Evolutionary conservation across 2,888 invertebrate species (phyloP), one percentile per base, ranked within the genome.

Genomic region (Lymantria dispar): DNA sequence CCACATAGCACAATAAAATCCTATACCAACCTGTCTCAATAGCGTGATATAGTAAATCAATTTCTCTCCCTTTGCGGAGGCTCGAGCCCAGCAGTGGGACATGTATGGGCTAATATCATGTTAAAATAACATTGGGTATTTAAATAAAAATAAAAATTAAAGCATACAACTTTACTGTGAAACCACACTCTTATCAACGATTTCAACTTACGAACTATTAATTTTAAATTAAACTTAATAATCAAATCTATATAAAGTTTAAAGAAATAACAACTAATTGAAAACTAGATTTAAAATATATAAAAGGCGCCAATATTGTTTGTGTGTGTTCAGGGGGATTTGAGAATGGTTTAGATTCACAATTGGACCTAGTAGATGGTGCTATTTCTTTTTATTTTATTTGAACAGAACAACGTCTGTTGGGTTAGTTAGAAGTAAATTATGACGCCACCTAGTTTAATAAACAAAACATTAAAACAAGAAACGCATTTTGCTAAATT

Each of bases 131-230:
- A 22, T 22, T 22, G 22, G 22, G 22, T 22, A 5, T 3, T 2
- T 3, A 3, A 22, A 48, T 8, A 33, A 40, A 15, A 43, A 45
- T 11, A 45, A 8, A 30, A 29, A 12, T 11, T 11, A 11, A 47
- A 52, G 42, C 41, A 40, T 45, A 45, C 37, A 42, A 29, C 39
- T 38, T 49, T 50, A 10, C 14, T 41, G 47, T 38, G 29, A 5
- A n/a, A 49, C 31, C n/a, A 40, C 48, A 48, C 48, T 39, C 12
- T 48, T 1, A 2, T 45, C 10, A 33, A 12, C 1, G 38, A 33
- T 38, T 12, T 12, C n/a, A 38, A 38, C 38, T n/a, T 38, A n/a
- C 12, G 1, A 8, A 38, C 38, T 11, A 38, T 7, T 38, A 22
- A 22, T 22, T 22, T 22, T 7, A 33, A 38, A n/a, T 38, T 12